phyloP scores from a whole-genome alignment of 2,797 vertebrate genomes.

The Tarsius wallacei region DNA sequence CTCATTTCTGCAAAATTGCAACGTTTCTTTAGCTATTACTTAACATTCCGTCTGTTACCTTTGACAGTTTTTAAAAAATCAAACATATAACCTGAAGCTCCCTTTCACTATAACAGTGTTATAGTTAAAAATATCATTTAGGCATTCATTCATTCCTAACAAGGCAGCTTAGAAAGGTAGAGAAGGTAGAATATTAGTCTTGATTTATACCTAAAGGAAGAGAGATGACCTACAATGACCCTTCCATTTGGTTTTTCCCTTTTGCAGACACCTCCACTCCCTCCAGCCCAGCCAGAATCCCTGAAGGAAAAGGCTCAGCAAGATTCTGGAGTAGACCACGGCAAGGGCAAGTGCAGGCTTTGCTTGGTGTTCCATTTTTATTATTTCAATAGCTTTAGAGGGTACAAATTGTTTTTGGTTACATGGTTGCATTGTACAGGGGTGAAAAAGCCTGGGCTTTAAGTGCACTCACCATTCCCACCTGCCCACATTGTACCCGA shows the following conservation, averaged over 20 bases:
- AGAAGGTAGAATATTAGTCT: neutral
- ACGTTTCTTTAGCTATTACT: constrained; percentile 56
- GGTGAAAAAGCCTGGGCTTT: too few species aligned
- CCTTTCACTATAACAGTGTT: constrained; percentile 10
- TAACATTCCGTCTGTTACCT: constrained; percentile 66
- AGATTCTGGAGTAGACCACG: neutral
- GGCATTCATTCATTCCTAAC: neutral
- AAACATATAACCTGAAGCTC: constrained; percentile 65
- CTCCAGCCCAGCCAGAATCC: neutral
- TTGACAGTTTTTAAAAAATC: constrained; percentile 19
- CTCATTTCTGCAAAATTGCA: constrained; percentile 41
- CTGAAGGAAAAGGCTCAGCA: neutral
- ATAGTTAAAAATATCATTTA: constrained; percentile 27
- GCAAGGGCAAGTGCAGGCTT: neutral
- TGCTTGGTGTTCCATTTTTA: neutral
- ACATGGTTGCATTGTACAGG: too few species aligned
- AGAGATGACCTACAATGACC: neutral
- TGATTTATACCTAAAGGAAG: neutral
- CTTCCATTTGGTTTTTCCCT: neutral
- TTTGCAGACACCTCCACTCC: neutral
- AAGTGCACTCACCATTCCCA: too few species aligned
- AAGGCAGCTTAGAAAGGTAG: constrained; percentile 15
- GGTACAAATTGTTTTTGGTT: too few species aligned
- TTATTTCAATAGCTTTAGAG: too few species aligned
- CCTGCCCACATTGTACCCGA: too few species aligned